These are phyloP conservation scores for Brachymystax lenok DNA, from an alignment of 2,797 vertebrate genomes.

Conservation along the genomic window DNA sequence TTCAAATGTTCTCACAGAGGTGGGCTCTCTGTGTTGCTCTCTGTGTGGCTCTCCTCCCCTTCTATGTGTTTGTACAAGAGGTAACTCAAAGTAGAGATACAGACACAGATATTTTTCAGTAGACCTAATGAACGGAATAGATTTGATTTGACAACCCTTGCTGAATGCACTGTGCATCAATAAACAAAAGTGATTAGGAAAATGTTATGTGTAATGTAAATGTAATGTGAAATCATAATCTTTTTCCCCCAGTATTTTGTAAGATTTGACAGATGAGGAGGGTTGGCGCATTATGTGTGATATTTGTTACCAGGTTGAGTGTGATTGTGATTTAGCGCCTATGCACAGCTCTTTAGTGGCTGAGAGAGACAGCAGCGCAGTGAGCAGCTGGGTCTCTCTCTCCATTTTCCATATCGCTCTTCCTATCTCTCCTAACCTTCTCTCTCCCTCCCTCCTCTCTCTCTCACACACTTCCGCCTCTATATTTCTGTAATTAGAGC, in stretches of 20 bases:
- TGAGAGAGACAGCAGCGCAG: slow-evolving; percentile 28
- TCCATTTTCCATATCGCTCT: background rate
- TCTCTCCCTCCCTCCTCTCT: background rate
- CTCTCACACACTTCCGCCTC: background rate
- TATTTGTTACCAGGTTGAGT: slow-evolving; percentile 20
- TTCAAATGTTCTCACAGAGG: too few species aligned
- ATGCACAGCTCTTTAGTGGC: slow-evolving; percentile 16
- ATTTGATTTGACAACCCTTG: too few species aligned
- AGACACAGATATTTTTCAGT: too few species aligned
- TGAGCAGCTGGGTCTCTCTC: slow-evolving; percentile 50
- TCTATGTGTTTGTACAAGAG: too few species aligned
- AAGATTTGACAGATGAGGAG: background rate
- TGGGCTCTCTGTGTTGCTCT: too few species aligned
- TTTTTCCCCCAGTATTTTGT: background rate
- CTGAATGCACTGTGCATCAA: too few species aligned
- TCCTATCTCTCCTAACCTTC: background rate
- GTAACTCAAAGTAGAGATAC: too few species aligned
- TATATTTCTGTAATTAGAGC: slow-evolving; percentile 62
- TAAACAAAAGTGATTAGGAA: too few species aligned
- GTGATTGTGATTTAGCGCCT: slow-evolving; percentile 25
- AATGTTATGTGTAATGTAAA: too few species aligned
- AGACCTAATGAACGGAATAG: too few species aligned
- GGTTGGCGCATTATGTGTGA: background rate
- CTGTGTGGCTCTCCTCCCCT: too few species aligned
- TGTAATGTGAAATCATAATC: background rate